Conservation (phyloP, 1,140 invertebrate species). For the Drosophila quadrilineata region DNA sequence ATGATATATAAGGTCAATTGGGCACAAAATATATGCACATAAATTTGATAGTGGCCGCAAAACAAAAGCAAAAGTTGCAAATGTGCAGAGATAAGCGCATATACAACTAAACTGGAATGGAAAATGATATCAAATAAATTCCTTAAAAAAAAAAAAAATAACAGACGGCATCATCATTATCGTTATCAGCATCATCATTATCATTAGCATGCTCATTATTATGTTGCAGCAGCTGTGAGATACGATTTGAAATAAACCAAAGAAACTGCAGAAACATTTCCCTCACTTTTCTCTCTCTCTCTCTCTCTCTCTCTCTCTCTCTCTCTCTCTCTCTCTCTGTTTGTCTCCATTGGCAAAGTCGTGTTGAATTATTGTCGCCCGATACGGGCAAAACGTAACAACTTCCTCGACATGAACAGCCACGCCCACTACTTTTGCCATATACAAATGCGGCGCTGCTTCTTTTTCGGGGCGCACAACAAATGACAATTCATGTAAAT, state of each 20-base stretch:
- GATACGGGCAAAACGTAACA: no score
- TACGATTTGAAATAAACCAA: conserved; percentile 71
- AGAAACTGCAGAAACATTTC: conserved; percentile 60
- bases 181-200: conserved; percentile 16
- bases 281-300: conserved; percentile 46
- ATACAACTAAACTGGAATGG: no score
- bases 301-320: no score
- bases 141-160: no score
- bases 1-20: conserved; percentile 48
- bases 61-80: conserved; percentile 55
- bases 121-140: no score
- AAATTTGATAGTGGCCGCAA: conserved; percentile 48
- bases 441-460: conserved; percentile 75
- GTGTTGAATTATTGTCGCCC: conserved; percentile 58
- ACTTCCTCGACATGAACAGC: conserved; percentile 31
- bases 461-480: conserved; percentile 61
- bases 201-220: no score
- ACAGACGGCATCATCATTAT: not conserved
- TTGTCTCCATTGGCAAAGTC: no score
- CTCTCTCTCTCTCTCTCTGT: no score
- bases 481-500: conserved; percentile 79
- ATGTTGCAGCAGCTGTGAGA: conserved; percentile 26
- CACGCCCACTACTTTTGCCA: conserved; percentile 28
- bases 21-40: conserved; percentile 72
- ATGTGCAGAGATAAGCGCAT: conserved; percentile 64